phyloP scores from a whole-genome alignment of 1,140 invertebrate species.

The Thaumetopoea pityocampa region DNA sequence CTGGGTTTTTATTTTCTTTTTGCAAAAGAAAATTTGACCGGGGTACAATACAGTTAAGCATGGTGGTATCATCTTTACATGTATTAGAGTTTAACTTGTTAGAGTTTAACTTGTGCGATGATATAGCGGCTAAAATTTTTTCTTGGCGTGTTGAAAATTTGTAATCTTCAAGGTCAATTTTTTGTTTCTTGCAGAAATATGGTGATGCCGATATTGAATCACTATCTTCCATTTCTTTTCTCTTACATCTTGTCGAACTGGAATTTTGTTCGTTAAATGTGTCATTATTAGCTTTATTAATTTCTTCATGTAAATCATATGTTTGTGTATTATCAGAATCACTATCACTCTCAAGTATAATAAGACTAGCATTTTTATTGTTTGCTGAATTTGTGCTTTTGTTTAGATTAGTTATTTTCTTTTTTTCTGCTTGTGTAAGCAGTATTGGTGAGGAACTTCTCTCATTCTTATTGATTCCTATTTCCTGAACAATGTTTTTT shows the following conservation, averaged over 20 bases:
- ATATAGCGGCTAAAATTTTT: slow-evolving; percentile 47
- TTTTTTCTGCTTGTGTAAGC: slow-evolving; percentile 48
- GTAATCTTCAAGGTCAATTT: slow-evolving; percentile 28
- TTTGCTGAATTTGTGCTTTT: slow-evolving; percentile 7
- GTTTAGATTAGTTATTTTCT: slow-evolving; percentile 18
- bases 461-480: no score
- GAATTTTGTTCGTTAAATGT: slow-evolving; percentile 8
- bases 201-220: slow-evolving; percentile 33
- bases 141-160: slow-evolving; percentile 40
- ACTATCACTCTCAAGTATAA: slow-evolving; percentile 53
- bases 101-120: slow-evolving; percentile 24
- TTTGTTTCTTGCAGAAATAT: slow-evolving; percentile 57
- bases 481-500: no score
- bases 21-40: slow-evolving; percentile 28
- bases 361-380: slow-evolving; percentile 31
- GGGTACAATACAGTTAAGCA: slow-evolving; percentile 21
- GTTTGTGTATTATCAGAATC: slow-evolving; percentile 37
- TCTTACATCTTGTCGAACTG: slow-evolving; percentile 29
- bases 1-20: slow-evolving; percentile 50
- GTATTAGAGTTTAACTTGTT: slow-evolving; percentile 30
- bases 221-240: slow-evolving; percentile 42
- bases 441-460: slow-evolving; percentile 51
- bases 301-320: slow-evolving; percentile 25
- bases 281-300: slow-evolving; percentile 1
- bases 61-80: slow-evolving; percentile 22